Base-by-base conservation (phyloP, 2,888 invertebrate genomes). In the Pachliopta kotzebuea region DNA sequence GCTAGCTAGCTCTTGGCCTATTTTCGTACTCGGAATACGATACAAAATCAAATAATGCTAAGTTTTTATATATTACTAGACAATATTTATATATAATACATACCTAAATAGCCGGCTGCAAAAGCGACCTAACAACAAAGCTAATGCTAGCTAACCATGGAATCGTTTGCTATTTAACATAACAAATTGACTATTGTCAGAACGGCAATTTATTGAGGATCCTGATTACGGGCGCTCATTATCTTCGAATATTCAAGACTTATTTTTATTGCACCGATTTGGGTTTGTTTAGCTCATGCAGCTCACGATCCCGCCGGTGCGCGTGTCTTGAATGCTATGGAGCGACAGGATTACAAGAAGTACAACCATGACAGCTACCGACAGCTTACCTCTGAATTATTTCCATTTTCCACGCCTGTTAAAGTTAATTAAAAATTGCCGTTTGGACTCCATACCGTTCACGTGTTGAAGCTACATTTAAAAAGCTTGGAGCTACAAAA, bases 231-330 rank as follows among this genome's bases (percentile, higher is more conserved):
- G 20, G 29, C 49, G 54, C 55, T 66, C 58, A 66, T 66, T 66
- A 66, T 62, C 58, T 56, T 50, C 53, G 52, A 37, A 62, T 66
- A 59, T 66, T 59, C 59, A 59, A 65, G 62, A 62, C 54, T 55
- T 45, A 62, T 62, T 60, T 66, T 66, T 66, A 66, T 62, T 66
- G 65, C 65, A 66, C 62, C 50, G 62, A 58, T 66, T 66, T 66
- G 59, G 18, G 59, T 45, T 17, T 6, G 26, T 17, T 31, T 9
- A 37, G 2, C 14, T 20, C 24, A 66, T 66, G 45, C 65, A 18
- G 14, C 45, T 54, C 65, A 66, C 65, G 65, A 37, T 45, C n/a
- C 6, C 61, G 20, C 7, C 17, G n/a, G n/a, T 24, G 59, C 20
- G 31, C 65, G 65, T 66, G 65, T 31, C 20, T 29, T 17, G 65